Base-by-base conservation (phyloP, 2,888 invertebrate species). In the Acanthacorydalis orientalis region DNA sequence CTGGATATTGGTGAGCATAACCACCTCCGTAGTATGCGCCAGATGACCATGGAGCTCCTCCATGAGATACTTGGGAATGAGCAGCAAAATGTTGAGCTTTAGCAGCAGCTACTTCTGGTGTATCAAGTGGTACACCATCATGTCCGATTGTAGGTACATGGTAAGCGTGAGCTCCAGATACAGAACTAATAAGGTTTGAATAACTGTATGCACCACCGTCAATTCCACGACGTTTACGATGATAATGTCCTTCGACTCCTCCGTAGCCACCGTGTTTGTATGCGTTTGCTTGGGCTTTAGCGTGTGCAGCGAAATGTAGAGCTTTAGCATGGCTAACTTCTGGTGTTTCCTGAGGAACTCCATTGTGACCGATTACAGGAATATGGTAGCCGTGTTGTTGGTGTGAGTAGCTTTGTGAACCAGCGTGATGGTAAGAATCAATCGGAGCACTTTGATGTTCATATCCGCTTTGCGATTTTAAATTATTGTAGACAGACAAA, bases 331-430 rank as follows among this genome's bases (percentile, higher is more conserved):
- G 47, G 10, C 46, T 48, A 32, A 51, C 48, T 48, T 51, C 51
- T 44, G 51, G 49, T 9, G 51, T 49, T 14, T 51, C 51, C 37
- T 47, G 47, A 9, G 51, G 51, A 7, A 51, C 51, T 31, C 51
- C 51, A 32, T 51, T 48, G 15, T 48, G 49, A 23, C 51, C 51
- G 53, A 67, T 68, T 50, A 67, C 61, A 40, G 67, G 67, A 50
- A 67, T 64, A 51, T 67, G 67, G 43, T 64, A 63, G 48, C 68
- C 67, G 46, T 64, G 61, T 15, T 42, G 43, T 31, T 16, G 31
- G 7, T 31, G 35, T 34, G 42, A 43, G 35, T 23, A 23, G 23
- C 23, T 23, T 23, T 23, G 23, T 4, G 2, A 23, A 23, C 23
- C 23, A 23, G 23, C 23, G 23, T 23, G 2, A 23, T 23, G 23